These are phyloP conservation scores for Papilio glaucus DNA, from an alignment of 1,140 invertebrate species.

Conservation along the genomic window DNA sequence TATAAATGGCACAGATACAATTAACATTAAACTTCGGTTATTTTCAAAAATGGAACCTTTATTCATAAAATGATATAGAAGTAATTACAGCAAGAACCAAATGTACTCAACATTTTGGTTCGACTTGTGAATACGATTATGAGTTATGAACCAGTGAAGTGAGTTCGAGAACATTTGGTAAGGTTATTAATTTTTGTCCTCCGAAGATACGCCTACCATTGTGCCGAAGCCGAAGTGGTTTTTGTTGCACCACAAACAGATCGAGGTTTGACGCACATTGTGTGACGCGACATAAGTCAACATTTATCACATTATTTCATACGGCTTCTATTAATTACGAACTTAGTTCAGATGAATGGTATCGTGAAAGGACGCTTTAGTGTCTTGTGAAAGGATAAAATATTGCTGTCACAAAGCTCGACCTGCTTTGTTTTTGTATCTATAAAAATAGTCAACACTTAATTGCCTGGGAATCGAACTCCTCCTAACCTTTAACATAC, in stretches of 20 bases:
- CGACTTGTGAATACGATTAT: not conserved
- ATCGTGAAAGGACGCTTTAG: not conserved
- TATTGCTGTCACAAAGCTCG: not conserved
- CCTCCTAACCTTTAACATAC: not conserved
- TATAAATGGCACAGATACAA: no score
- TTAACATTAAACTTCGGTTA: no score
- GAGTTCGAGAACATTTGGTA: slow-evolving; percentile 27
- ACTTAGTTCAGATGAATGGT: slow-evolving; percentile 37
- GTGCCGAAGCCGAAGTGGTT: slow-evolving; percentile 36
- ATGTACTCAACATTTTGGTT: not conserved
- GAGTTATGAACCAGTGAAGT: not conserved
- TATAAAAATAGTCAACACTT: not conserved
- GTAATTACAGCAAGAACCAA: no score
- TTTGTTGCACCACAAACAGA: slow-evolving; percentile 39
- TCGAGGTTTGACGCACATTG: slow-evolving; percentile 38
- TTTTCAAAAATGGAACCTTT: no score
- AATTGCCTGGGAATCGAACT: no score
- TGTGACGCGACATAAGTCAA: slow-evolving; percentile 32
- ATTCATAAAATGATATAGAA: no score
- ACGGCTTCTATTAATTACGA: slow-evolving; percentile 41
- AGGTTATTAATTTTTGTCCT: slow-evolving; percentile 32
- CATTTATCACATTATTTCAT: slow-evolving; percentile 45
- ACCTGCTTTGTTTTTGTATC: not conserved
- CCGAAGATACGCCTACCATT: slow-evolving; percentile 38
- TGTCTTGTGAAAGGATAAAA: not conserved